Evolutionary conservation across 64 coral and sea anemone genomes (phyloP).

Genomic region (Dendrophyllia cribrosa): DNA sequence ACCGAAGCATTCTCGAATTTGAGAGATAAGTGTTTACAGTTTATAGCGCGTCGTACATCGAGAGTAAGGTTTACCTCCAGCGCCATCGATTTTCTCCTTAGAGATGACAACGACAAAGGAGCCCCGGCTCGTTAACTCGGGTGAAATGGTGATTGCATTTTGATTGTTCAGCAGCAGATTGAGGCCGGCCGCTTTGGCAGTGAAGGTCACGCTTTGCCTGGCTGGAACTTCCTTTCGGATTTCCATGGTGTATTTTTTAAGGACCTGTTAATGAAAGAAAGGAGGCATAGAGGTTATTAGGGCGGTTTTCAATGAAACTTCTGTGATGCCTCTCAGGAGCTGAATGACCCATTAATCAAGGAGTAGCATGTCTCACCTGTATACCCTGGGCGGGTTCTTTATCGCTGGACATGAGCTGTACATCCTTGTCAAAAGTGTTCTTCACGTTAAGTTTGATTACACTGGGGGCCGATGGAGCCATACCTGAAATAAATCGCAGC

Average conservation of each 20-base stretch:
- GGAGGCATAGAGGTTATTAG: too few species aligned
- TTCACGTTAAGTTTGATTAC: slow-evolving; percentile 23
- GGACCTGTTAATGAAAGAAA: slow-evolving; percentile 5
- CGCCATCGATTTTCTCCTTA: slow-evolving; percentile 55
- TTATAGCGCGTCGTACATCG: too few species aligned
- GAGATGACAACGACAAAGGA: slow-evolving; percentile 72
- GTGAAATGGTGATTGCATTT: slow-evolving; percentile 65
- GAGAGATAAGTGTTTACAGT: too few species aligned
- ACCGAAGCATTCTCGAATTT: too few species aligned
- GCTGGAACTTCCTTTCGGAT: slow-evolving; percentile 46
- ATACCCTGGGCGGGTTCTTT: slow-evolving; percentile 37
- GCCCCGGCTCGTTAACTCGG: slow-evolving; percentile 26
- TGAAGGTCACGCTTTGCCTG: slow-evolving; percentile 49
- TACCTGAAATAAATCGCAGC: background rate
- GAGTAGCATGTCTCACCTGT: background rate
- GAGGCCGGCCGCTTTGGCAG: slow-evolving; percentile 11
- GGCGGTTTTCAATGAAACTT: too few species aligned
- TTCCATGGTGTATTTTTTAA: slow-evolving; percentile 53
- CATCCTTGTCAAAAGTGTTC: slow-evolving; percentile 57
- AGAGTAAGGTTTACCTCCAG: background rate
- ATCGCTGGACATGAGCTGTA: slow-evolving; percentile 67
- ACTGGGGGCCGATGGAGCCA: background rate
- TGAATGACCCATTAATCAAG: too few species aligned
- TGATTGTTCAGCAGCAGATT: slow-evolving; percentile 74
- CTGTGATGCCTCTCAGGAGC: too few species aligned